Percentiles rank a stretch among this genome's conserved stretches.
These are phyloP conservation scores for Stenodema calcarata DNA, from an alignment of 2,888 invertebrate species.

Conservation along the genomic window DNA sequence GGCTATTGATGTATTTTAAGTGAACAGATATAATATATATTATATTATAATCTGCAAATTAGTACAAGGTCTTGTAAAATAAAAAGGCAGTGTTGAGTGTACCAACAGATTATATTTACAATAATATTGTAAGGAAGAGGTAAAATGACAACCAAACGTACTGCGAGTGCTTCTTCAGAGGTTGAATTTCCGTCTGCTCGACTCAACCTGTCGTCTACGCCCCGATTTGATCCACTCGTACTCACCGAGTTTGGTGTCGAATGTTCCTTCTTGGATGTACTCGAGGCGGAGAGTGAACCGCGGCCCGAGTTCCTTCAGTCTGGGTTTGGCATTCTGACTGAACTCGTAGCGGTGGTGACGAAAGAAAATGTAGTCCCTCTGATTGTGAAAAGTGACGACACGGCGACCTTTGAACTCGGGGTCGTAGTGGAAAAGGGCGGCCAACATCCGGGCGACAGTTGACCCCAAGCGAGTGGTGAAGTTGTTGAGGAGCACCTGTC, in stretches of 20 bases:
- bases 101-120: not conserved
- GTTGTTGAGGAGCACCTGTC: constrained; percentile 84
- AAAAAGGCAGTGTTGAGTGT: no score
- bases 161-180: not conserved
- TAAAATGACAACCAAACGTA: not conserved
- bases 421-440: constrained; percentile 92
- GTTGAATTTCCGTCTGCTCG: constrained; percentile 84
- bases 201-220: constrained; percentile 91
- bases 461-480: constrained; percentile 93
- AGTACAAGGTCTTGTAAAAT: no score
- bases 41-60: no score
- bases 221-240: constrained; percentile 95
- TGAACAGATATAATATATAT: no score
- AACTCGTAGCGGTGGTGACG: constrained; percentile 97
- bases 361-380: constrained; percentile 98
- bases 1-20: no score
- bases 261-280: constrained; percentile 95
- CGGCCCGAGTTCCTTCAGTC: constrained; percentile 92
- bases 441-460: constrained; percentile 89
- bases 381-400: constrained; percentile 97
- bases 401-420: constrained; percentile 94
- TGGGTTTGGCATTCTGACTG: constrained; percentile 76
- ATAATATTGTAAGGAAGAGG: not conserved
- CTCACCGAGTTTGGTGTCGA: constrained; percentile 95
- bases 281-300: constrained; percentile 91